phyloP scores from a whole-genome alignment of 2,113 vertebrate species.

The Anarrhichthys ocellatus region DNA sequence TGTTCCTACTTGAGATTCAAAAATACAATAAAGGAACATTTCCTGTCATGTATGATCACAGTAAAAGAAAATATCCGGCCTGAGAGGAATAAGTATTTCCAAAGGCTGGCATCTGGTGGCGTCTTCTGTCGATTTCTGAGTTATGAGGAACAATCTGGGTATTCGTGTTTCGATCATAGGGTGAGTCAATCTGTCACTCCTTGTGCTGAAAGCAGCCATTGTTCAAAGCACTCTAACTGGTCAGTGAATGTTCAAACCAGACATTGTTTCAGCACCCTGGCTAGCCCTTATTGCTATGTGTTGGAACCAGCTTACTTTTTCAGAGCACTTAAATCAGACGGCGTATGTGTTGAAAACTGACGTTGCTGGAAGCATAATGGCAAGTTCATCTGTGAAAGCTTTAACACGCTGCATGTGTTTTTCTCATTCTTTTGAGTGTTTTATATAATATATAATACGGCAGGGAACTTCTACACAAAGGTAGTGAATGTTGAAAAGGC shows the following conservation, averaged over 20 bases:
- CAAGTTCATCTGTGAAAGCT: conserved; percentile 39
- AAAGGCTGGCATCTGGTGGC: conserved; percentile 18
- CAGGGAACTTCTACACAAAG: neutral
- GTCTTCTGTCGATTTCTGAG: conserved; percentile 33
- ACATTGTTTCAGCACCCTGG: conserved; percentile 34
- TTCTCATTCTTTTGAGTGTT: conserved; percentile 37
- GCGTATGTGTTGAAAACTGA: conserved; percentile 59
- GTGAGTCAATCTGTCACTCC: conserved; percentile 56
- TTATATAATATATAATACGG: conserved; percentile 25
- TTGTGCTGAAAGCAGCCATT: conserved; percentile 60
- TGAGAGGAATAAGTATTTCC: conserved; percentile 14
- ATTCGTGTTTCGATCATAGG: conserved; percentile 27
- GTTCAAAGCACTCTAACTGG: conserved; percentile 56
- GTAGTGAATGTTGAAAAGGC: neutral
- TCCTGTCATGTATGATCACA: neutral
- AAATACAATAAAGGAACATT: neutral
- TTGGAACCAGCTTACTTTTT: conserved; percentile 33
- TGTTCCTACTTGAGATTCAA: neutral
- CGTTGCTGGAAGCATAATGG: conserved; percentile 29
- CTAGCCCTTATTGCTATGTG: conserved; percentile 34
- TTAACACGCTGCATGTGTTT: conserved; percentile 44
- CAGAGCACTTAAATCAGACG: conserved; percentile 47
- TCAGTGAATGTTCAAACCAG: conserved; percentile 47
- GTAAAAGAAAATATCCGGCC: neutral
- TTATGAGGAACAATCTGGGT: conserved; percentile 15